A percentile compares a stretch with the other conserved stretches of the same genome.
Evolutionary conservation across 2,113 vertebrate genomes (phyloP).

Genomic region (Ochotona princeps): DNA sequence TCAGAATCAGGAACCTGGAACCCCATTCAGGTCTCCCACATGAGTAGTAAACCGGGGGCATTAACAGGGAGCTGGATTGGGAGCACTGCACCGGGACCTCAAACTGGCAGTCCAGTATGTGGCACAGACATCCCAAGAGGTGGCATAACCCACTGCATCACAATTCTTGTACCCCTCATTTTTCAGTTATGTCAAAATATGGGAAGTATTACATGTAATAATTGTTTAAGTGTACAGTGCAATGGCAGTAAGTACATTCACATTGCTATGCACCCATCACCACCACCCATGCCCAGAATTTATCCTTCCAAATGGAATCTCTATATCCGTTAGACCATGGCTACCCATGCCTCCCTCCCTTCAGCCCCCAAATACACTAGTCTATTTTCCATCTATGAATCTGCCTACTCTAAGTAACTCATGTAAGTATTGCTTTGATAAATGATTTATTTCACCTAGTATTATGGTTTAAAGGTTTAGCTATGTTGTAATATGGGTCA

Average conservation of each 20-base stretch:
- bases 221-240: not conserved
- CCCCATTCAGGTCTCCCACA: no score
- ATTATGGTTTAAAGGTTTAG: not conserved
- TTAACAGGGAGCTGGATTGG: no score
- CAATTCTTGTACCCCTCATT: no score
- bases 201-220: not conserved
- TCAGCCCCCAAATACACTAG: not conserved
- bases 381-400: slow-evolving; percentile 18
- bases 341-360: not conserved
- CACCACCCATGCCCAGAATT: not conserved
- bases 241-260: not conserved
- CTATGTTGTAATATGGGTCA: not conserved
- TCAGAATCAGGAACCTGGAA: no score
- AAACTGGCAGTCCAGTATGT: no score
- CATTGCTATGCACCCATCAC: not conserved
- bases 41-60: no score
- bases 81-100: no score
- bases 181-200: not conserved
- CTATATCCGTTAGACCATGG: not conserved
- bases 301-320: slow-evolving; percentile 1
- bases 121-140: no score
- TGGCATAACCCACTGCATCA: no score
- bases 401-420: not conserved
- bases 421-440: not conserved
- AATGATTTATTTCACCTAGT: not conserved